Conservation (phyloP, 2,797 vertebrate genomes). For the Tokudaia muenninki region DNA sequence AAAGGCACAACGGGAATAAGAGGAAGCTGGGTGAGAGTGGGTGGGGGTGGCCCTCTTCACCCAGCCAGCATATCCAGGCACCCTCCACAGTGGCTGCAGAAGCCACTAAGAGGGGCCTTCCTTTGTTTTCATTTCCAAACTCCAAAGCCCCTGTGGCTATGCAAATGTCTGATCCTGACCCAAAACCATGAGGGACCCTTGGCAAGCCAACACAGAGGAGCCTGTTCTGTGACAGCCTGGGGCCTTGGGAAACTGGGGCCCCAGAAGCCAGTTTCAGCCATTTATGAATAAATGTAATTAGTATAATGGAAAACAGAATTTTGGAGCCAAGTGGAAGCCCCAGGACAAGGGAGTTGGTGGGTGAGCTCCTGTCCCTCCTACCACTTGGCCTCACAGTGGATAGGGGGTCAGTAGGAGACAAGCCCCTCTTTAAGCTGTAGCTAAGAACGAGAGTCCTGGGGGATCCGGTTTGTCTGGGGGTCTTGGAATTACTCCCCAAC, state of each 20-base stretch:
- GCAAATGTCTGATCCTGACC: slow-evolving; percentile 57
- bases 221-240: slow-evolving; percentile 69
- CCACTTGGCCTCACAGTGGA: not conserved
- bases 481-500: not conserved
- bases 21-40: not conserved
- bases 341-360: not conserved
- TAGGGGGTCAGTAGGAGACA: not conserved
- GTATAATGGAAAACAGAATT: slow-evolving; percentile 70
- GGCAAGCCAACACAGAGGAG: slow-evolving; percentile 20
- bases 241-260: slow-evolving; percentile 63
- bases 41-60: not conserved
- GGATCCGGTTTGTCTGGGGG: not conserved
- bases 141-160: slow-evolving; percentile 1
- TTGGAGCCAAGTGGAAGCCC: slow-evolving; percentile 37
- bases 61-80: not conserved
- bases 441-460: not conserved
- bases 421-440: not conserved
- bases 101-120: not conserved
- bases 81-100: not conserved
- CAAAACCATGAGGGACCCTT: slow-evolving; percentile 65
- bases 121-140: slow-evolving; percentile 73
- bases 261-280: slow-evolving; percentile 70
- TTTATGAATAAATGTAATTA: slow-evolving; percentile 81
- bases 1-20: not conserved
- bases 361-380: not conserved